Base-by-base conservation (phyloP, 2,797 vertebrate species). In the Danio jaintianensis region DNA sequence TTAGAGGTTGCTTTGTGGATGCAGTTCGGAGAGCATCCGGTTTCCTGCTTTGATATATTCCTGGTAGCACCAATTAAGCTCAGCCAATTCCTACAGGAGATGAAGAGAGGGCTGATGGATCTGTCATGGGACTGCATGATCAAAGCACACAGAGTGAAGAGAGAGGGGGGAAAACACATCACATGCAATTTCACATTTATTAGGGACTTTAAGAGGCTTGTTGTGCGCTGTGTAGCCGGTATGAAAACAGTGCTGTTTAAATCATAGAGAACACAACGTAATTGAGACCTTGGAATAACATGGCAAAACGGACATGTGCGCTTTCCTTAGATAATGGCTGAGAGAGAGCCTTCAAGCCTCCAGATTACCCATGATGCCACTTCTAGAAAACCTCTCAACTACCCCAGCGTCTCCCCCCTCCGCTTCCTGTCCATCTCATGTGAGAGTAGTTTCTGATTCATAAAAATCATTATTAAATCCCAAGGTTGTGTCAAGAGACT, bases 31-130 rank as follows among this genome's bases (percentile, higher is more conserved):
- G 88, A 86, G 85, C 89, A 89, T 89, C 87, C 84, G 86, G 84
- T 85, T 91, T 90, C 86, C 88, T 88, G 88, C 92, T 94, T 93
- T 92, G 92, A 94, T 92, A 92, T 93, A 91, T 92, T 93, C 89
- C 91, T 91, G 76, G 78, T 89, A 89, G 90, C 91, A 88, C 89
- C 90, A 92, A 94, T 93, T 93, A 94, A 91, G 89, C 89, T 82
- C 79, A 91, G 87, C 90, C 89, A 85, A 86, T 87, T 92, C 91
- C 89, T 91, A 88, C 80, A 90, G 89, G 90, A 93, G 90, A 89
- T 91, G 90, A 92, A 88, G 89, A 92, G 89, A 66, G 87, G 85
- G 86, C 88, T 89, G 89, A 92, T 90, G 86, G 91, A 91, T 92
- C 89, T 92, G 91, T 91, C 92, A 92, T 88, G 88, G 91, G 91